These are phyloP conservation scores for Parotia lawesii DNA, from an alignment of 2,113 vertebrate species.

Conservation along the genomic window DNA sequence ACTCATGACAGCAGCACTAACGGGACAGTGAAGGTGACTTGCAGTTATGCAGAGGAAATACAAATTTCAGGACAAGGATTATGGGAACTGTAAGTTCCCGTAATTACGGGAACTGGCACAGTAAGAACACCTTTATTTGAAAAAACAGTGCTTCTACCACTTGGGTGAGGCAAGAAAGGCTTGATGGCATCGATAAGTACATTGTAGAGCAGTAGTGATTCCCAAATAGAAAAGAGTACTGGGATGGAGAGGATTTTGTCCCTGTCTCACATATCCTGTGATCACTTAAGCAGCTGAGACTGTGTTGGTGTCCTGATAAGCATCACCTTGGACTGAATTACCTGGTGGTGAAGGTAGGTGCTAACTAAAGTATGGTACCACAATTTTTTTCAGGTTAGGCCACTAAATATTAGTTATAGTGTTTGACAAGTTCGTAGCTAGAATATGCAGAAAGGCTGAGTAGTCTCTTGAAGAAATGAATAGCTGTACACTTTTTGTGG, in stretches of 20 bases:
- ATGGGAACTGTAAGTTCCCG: neutral
- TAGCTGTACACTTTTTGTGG: neutral
- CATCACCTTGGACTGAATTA: neutral
- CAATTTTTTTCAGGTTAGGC: neutral
- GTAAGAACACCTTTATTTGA: neutral
- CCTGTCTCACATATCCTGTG: rapidly evolving
- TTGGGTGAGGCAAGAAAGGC: neutral
- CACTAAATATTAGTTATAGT: neutral
- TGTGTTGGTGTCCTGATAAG: neutral
- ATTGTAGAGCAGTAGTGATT: neutral
- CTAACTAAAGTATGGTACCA: neutral
- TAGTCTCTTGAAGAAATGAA: neutral
- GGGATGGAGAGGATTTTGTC: neutral
- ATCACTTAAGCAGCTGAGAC: neutral
- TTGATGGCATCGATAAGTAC: neutral
- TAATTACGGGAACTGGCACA: neutral
- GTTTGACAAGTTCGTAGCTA: neutral
- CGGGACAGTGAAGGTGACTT: neutral
- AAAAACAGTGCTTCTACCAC: neutral
- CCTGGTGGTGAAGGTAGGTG: neutral
- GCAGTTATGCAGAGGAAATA: neutral
- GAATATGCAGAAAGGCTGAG: neutral
- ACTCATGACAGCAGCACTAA: neutral
- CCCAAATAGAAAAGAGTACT: neutral
- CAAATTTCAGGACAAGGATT: neutral